Conservation (phyloP, 1,140 invertebrate species). For the Zaprionus gabonicus region DNA sequence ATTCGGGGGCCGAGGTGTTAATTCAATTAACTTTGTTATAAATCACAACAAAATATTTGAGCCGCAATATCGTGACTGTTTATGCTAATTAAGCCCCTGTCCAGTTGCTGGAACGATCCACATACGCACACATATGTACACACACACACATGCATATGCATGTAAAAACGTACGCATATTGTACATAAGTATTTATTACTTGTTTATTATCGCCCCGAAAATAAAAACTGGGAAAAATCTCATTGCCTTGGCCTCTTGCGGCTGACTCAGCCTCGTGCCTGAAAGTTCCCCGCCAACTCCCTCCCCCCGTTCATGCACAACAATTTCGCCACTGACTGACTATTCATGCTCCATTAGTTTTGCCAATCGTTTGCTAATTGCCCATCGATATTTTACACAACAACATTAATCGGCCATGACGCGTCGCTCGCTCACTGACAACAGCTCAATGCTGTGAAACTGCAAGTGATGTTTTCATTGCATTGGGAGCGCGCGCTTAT, state of each 20-base stretch:
- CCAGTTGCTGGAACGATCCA: constrained; percentile 21
- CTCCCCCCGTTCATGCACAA: background rate
- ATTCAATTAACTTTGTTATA: constrained; percentile 79
- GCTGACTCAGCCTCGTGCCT: constrained; percentile 16
- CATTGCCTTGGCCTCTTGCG: constrained; percentile 18
- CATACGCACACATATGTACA: background rate
- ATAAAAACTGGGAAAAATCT: constrained; percentile 43
- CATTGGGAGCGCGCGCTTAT: too few relatives aligned
- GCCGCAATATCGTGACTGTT: constrained; percentile 75
- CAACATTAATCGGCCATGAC: constrained; percentile 38
- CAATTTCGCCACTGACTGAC: constrained; percentile 2
- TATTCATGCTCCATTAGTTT: constrained; percentile 57
- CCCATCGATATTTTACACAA: constrained; percentile 33
- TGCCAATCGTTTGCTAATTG: constrained; percentile 71
- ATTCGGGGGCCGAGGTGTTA: constrained; percentile 56
- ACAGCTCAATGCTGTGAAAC: constrained; percentile 34
- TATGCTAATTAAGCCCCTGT: constrained; percentile 71
- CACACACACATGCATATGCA: background rate
- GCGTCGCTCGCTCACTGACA: constrained; percentile 7
- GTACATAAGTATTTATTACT: constrained; percentile 24
- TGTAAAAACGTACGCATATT: background rate
- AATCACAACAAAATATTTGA: constrained; percentile 80
- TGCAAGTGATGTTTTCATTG: constrained; percentile 5
- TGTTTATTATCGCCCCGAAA: constrained; percentile 16
- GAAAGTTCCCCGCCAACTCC: background rate